Base-by-base conservation (phyloP, 2,888 invertebrate genomes). In the Xanthorhoe designata region DNA sequence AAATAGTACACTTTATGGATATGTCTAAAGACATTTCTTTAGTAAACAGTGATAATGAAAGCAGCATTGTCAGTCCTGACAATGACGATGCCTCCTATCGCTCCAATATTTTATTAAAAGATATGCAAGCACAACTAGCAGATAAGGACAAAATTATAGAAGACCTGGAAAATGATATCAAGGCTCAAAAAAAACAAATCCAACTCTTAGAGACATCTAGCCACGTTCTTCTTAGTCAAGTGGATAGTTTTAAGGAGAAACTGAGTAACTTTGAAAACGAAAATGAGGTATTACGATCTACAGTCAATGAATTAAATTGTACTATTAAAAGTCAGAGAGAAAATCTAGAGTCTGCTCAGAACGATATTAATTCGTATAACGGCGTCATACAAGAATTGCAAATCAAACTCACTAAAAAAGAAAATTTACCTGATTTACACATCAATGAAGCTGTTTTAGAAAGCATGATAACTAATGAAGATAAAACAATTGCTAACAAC, bases 401-500 rank as follows among this genome's bases (percentile, higher is more conserved):
- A 78, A 79, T 78, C 10, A 83, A 88, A 75, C 66, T 91, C 29
- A 74, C 71, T 0, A 70, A 80, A 18, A 86, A 84, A 75, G 85
- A 86, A 57, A 76, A 68, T 38, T 50, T 76, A 38, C 64, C 74
- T 1, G 77, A 75, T 60, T 51, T 81, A 8, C 73, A 75, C 61
- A 75, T 88, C 24, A 78, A 72, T 66, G 87, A 89, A 29, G 75
- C 65, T 53, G 64, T 81, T 38, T 70, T 91, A 62, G 87, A 89
- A 72, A 77, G 66, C 60, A 85, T 92, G 83, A 81, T 91, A 59
- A 76, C 80, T 1, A 89, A 84, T 64, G 92, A 92, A 83, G 84
- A 90, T 60, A 83, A 83, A 61, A 79, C 88, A 64, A 81, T 89
- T 56, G 83, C 88, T 13, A 92, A 88, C 71, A 90, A 91, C 72